Percentiles rank a stretch among this genome's conserved stretches.
phyloP scores from a whole-genome alignment of 2,888 invertebrate species.

The Caenorhabditis japonica region DNA sequence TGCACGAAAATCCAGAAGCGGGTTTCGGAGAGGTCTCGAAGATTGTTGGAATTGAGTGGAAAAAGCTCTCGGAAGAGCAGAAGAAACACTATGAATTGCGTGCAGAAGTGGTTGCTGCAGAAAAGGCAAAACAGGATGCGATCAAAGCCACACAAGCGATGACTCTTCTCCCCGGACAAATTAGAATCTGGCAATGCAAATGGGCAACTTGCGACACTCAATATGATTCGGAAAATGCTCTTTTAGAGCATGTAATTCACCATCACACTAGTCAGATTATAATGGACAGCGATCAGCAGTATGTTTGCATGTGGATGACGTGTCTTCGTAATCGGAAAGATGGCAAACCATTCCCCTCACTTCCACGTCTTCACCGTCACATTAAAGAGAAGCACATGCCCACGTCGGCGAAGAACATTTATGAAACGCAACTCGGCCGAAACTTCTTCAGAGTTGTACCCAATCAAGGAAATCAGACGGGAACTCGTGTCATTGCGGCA shows the following conservation, averaged over 20 bases:
- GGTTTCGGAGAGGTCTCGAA: slow-evolving; percentile 89
- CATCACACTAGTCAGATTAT: slow-evolving; percentile 77
- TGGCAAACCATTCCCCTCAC: slow-evolving; percentile 85
- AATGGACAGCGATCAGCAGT: slow-evolving; percentile 76
- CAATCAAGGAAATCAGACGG: slow-evolving; percentile 17
- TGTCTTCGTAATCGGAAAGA: slow-evolving; percentile 77
- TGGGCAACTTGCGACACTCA: slow-evolving; percentile 94
- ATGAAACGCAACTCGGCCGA: slow-evolving; percentile 65
- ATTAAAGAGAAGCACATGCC: slow-evolving; percentile 81
- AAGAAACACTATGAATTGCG: slow-evolving; percentile 95
- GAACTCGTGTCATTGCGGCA: slow-evolving; percentile 32
- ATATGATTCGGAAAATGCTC: slow-evolving; percentile 90
- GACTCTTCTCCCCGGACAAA: slow-evolving; percentile 76
- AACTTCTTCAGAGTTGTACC: slow-evolving; percentile 58
- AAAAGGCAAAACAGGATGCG: slow-evolving; percentile 74
- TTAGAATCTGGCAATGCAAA: slow-evolving; percentile 77
- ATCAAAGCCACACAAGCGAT: slow-evolving; percentile 54
- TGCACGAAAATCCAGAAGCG: slow-evolving; percentile 92
- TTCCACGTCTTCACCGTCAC: slow-evolving; percentile 88
- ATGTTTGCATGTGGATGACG: slow-evolving; percentile 76
- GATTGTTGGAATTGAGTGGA: slow-evolving; percentile 88
- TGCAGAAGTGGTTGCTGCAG: slow-evolving; percentile 86
- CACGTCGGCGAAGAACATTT: slow-evolving; percentile 62
- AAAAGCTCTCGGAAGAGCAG: slow-evolving; percentile 88
- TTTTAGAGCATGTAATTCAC: slow-evolving; percentile 89